Evolutionary conservation across 2,888 invertebrate genomes (phyloP).

Genomic region (Tetanocera ferruginea): DNA sequence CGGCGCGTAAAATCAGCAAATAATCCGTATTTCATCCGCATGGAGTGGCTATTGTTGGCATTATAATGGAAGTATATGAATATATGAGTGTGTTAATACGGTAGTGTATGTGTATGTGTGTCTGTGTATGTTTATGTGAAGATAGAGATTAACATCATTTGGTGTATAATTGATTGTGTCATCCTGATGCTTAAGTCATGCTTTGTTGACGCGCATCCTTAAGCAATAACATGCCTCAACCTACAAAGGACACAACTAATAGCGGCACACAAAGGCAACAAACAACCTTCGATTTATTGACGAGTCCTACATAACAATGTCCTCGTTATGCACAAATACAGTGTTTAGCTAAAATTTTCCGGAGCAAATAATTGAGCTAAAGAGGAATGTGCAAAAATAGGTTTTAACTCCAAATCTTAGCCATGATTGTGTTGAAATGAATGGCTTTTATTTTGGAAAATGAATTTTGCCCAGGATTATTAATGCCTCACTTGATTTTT

Average conservation of each 20-base stretch:
- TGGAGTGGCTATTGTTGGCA: constrained; percentile 4
- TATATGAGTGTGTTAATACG: neutral
- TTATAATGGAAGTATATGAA: neutral
- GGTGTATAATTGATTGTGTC: constrained; percentile 62
- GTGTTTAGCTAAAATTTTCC: constrained; percentile 7
- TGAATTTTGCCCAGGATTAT: constrained; percentile 46
- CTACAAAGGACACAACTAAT: neutral
- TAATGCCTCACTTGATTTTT: constrained; percentile 61
- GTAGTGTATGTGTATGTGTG: neutral
- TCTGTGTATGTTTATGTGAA: constrained; percentile 5
- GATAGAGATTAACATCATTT: constrained; percentile 45
- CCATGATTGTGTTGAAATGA: neutral
- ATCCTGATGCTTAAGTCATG: constrained; percentile 42
- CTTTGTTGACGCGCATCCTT: constrained; percentile 26
- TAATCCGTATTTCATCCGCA: constrained; percentile 46
- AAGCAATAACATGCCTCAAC: neutral
- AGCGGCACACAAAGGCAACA: neutral
- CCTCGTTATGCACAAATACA: neutral
- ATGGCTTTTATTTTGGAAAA: neutral
- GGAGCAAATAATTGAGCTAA: neutral
- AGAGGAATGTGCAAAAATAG: neutral
- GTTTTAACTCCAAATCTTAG: neutral
- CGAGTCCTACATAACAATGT: neutral
- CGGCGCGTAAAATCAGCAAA: constrained; percentile 43
- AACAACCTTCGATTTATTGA: neutral